These are phyloP conservation scores for Cuculus canorus DNA, from an alignment of 2,797 vertebrate genomes.

Conservation along the genomic window DNA sequence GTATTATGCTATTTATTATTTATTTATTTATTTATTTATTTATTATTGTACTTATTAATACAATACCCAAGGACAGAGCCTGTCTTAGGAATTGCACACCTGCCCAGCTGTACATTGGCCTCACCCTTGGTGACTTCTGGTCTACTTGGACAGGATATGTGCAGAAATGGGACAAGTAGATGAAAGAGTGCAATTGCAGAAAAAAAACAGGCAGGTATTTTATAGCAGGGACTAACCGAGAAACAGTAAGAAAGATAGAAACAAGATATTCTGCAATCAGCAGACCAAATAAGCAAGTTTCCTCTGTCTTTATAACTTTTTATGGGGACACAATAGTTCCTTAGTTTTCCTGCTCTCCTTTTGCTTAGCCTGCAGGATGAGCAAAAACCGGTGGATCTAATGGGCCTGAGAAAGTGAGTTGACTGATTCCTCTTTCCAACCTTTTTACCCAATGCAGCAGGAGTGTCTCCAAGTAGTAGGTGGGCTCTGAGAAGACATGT, in stretches of 20 bases:
- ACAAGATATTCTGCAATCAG: not conserved
- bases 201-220: no score
- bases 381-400: rapidly evolving
- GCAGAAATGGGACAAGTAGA: not conserved
- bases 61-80: not conserved
- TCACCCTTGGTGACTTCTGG: not conserved
- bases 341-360: not conserved
- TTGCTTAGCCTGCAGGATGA: not conserved
- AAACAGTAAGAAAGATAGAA: not conserved
- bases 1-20: not conserved
- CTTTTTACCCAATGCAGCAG: not conserved
- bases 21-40: no score
- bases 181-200: not conserved
- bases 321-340: not conserved
- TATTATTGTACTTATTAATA: not conserved
- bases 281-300: not conserved
- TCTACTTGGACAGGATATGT: not conserved
- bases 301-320: not conserved
- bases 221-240: not conserved
- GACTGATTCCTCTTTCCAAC: not conserved
- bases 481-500: not conserved
- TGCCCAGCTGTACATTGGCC: not conserved
- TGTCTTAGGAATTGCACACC: not conserved
- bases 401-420: rapidly evolving
- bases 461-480: not conserved